Percentiles rank a stretch among this genome's conserved stretches.
phyloP scores from a whole-genome alignment of 1,140 invertebrate species.

The Mercenaria mercenaria region DNA sequence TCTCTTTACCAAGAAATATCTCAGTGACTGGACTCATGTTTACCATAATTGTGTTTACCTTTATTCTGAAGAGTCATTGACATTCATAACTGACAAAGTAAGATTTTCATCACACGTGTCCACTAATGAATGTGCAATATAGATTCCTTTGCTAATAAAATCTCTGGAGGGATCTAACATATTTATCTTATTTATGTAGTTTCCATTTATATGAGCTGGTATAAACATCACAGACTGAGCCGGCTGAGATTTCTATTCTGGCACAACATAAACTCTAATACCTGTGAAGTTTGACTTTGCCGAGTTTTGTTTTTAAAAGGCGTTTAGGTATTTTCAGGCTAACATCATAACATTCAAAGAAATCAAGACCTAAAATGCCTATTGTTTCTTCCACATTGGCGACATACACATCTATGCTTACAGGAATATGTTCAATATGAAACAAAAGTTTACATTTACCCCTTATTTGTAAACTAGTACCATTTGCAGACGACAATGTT shows the following conservation, averaged over 20 bases:
- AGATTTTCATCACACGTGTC: not conserved
- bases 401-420: not conserved
- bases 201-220: slow-evolving; percentile 27
- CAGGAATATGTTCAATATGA: not conserved
- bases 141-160: slow-evolving; percentile 26
- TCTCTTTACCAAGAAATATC: not conserved
- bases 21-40: not conserved
- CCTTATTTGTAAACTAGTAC: not conserved
- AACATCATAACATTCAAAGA: not conserved
- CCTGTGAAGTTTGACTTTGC: not conserved
- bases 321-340: too few relatives aligned
- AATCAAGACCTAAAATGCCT: not conserved
- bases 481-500: not conserved
- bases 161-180: slow-evolving; percentile 45
- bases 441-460: not conserved
- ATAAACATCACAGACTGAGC: slow-evolving; percentile 41
- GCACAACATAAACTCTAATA: slow-evolving; percentile 3
- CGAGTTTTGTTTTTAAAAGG: not conserved
- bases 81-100: slow-evolving; percentile 25
- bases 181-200: not conserved
- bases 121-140: slow-evolving; percentile 45
- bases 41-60: not conserved
- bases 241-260: slow-evolving; percentile 20
- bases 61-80: slow-evolving; percentile 27
- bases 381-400: not conserved